Percentiles rank a stretch among this genome's conserved stretches.
Conservation (phyloP, 2,797 vertebrate species). For the Gallinago nigripennis region DNA sequence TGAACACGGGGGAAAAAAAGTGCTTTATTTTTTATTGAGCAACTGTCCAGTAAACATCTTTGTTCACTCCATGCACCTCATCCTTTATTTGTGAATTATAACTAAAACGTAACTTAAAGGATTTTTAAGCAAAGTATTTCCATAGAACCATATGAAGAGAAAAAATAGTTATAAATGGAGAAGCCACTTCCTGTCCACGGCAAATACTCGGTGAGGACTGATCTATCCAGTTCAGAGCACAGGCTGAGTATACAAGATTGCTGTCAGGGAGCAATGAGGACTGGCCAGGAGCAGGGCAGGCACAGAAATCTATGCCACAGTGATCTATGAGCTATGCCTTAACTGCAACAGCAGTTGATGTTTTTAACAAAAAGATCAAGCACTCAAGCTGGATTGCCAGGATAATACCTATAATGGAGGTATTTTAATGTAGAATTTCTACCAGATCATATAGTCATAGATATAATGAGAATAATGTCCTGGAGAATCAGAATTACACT, state of each 20-base stretch:
- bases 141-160: not conserved
- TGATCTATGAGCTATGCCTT: not conserved
- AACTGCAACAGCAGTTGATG: not conserved
- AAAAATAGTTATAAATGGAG: not conserved
- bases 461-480: not conserved
- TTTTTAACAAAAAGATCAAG: not conserved
- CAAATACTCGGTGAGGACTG: not conserved
- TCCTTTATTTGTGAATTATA: not conserved
- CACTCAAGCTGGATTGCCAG: not conserved
- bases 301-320: not conserved
- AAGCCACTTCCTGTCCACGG: not conserved
- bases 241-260: not conserved
- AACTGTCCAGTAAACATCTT: not conserved
- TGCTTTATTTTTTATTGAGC: not conserved
- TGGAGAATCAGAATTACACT: not conserved
- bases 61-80: not conserved
- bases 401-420: not conserved
- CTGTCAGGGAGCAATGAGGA: not conserved
- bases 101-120: not conserved
- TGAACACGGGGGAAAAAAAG: not conserved
- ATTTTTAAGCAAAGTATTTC: not conserved
- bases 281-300: not conserved
- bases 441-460: not conserved
- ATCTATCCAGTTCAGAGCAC: not conserved
- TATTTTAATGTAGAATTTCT: not conserved